Percentiles rank a stretch among this genome's conserved stretches.
Conservation (phyloP, 2,797 vertebrate species). For the Gastrophryne carolinensis region DNA sequence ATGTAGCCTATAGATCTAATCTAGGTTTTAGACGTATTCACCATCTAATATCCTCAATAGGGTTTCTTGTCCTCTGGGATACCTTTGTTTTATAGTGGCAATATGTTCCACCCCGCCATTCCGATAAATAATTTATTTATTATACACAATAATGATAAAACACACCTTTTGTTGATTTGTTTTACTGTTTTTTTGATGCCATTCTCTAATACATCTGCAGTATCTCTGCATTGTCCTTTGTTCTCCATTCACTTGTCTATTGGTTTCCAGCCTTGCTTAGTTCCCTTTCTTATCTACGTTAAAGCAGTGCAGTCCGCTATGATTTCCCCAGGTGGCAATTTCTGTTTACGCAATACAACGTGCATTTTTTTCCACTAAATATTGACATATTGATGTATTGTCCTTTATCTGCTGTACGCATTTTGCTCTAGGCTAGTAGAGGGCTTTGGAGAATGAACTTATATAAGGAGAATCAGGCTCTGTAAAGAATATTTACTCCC, state of each 20-base stretch:
- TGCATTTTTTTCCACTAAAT: slow-evolving; percentile 4
- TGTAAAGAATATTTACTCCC: not conserved
- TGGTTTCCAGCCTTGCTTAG: not conserved
- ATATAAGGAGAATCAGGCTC: not conserved
- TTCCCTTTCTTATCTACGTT: slow-evolving; percentile 3
- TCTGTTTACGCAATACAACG: slow-evolving; percentile 1
- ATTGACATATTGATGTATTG: slow-evolving; percentile 46
- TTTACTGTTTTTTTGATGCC: too few species aligned
- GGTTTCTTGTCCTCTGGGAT: too few species aligned
- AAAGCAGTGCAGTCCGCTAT: not conserved
- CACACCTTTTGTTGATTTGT: too few species aligned
- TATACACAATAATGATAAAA: too few species aligned
- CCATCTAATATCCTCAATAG: too few species aligned
- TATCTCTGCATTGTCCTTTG: not conserved
- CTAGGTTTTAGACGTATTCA: too few species aligned
- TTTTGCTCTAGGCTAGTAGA: slow-evolving; percentile 11
- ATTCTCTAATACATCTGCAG: too few species aligned
- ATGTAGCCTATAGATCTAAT: too few species aligned
- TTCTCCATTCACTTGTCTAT: not conserved
- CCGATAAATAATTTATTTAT: too few species aligned
- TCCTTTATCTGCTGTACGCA: slow-evolving; percentile 8
- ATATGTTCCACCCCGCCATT: too few species aligned
- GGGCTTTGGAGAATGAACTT: slow-evolving; percentile 26
- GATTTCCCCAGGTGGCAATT: slow-evolving; percentile 30
- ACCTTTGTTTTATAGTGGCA: too few species aligned